A percentile compares a stretch with the other conserved stretches of the same genome.
Evolutionary conservation across 2,888 invertebrate species (phyloP).

Genomic region (Melolontha melolontha): DNA sequence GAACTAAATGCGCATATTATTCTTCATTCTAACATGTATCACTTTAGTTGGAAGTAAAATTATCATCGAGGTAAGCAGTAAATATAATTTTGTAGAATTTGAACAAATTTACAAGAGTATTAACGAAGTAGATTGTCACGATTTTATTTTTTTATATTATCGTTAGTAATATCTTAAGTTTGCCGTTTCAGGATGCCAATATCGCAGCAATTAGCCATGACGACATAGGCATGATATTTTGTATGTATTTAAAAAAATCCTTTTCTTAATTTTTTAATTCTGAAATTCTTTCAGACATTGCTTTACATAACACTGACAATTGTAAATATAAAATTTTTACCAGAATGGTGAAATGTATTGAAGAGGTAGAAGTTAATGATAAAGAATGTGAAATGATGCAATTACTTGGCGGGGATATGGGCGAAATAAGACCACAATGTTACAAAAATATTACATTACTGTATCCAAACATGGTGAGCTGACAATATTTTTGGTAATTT

Average conservation of each 20-base stretch:
- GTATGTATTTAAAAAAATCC: constrained; percentile 48
- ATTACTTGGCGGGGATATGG: constrained; percentile 62
- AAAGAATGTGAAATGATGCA: constrained; percentile 58
- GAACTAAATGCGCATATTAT: constrained; percentile 53
- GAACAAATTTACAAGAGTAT: too few species aligned
- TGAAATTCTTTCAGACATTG: constrained; percentile 49
- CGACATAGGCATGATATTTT: constrained; percentile 58
- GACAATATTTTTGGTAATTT: constrained; percentile 7
- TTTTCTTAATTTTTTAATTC: neutral
- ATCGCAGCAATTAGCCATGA: constrained; percentile 52
- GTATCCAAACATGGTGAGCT: constrained; percentile 62
- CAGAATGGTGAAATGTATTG: constrained; percentile 59
- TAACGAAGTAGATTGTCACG: too few species aligned
- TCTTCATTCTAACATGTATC: constrained; percentile 50
- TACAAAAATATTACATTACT: constrained; percentile 61
- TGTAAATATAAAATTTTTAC: constrained; percentile 54
- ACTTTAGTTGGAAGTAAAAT: constrained; percentile 47
- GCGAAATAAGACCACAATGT: constrained; percentile 53
- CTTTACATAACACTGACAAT: constrained; percentile 50
- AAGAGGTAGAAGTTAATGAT: constrained; percentile 53
- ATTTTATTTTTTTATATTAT: too few species aligned
- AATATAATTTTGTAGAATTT: neutral
- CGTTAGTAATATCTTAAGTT: neutral
- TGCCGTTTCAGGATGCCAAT: constrained; percentile 53
- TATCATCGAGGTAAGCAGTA: constrained; percentile 48